Evolutionary conservation across 2,888 invertebrate genomes (phyloP).

Genomic region (Alcis repandata): DNA sequence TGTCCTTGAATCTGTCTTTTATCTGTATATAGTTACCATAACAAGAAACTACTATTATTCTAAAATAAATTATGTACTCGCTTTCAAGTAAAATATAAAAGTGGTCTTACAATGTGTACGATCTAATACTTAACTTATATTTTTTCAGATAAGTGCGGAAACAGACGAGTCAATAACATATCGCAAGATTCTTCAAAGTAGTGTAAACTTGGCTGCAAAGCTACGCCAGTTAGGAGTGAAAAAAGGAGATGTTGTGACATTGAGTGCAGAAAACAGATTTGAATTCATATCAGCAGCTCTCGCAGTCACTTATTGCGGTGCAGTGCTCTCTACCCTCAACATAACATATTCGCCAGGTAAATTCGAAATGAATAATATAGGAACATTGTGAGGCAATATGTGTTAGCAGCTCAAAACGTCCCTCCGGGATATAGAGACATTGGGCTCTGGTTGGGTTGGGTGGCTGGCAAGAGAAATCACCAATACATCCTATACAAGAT

Average conservation of each 20-base stretch:
- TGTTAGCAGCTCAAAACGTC: too few relatives aligned
- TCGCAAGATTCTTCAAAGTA: slow-evolving; percentile 83
- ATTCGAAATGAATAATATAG: background rate
- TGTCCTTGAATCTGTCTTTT: too few relatives aligned
- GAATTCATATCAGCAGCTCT: slow-evolving; percentile 86
- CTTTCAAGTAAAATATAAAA: too few relatives aligned
- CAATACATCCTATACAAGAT: too few relatives aligned
- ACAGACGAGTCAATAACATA: slow-evolving; percentile 86
- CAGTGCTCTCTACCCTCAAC: slow-evolving; percentile 87
- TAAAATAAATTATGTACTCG: too few relatives aligned
- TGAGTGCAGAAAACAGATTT: slow-evolving; percentile 88
- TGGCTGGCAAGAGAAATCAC: too few relatives aligned
- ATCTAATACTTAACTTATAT: background rate
- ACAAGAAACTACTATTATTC: too few relatives aligned
- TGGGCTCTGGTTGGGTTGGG: too few relatives aligned
- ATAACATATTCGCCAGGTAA: slow-evolving; percentile 88
- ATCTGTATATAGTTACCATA: too few relatives aligned
- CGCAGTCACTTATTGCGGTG: slow-evolving; percentile 86
- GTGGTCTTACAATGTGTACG: too few relatives aligned
- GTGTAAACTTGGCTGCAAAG: slow-evolving; percentile 85
- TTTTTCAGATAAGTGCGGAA: slow-evolving; percentile 85
- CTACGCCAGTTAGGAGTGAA: slow-evolving; percentile 82
- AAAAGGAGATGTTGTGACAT: slow-evolving; percentile 86
- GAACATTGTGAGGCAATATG: too few relatives aligned
- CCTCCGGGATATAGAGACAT: too few relatives aligned